Evolutionary conservation across 2,888 invertebrate species (phyloP).

Genomic region (Orthonychiurus folsomi): DNA sequence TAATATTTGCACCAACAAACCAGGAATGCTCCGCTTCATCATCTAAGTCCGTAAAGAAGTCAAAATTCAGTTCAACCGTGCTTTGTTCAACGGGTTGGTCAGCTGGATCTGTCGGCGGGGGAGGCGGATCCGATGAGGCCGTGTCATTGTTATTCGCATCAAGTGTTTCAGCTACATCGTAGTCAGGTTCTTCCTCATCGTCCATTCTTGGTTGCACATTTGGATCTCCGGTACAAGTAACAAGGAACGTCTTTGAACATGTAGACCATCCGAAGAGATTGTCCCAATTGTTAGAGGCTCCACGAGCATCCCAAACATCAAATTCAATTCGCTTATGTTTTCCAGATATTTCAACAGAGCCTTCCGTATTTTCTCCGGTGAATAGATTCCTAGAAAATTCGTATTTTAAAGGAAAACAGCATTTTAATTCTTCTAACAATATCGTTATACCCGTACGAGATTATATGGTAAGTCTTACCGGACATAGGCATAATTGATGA

Average conservation of each 20-base stretch:
- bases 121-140: neutral
- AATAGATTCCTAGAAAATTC: neutral
- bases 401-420: too few relatives aligned
- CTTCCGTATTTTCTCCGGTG: slow-evolving; percentile 6
- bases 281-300: slow-evolving; percentile 11
- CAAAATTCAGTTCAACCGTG: neutral
- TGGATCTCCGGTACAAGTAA: slow-evolving; percentile 3
- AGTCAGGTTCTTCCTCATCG: slow-evolving; percentile 2
- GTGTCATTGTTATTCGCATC: neutral
- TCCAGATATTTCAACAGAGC: neutral
- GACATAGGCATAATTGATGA: slow-evolving; percentile 9
- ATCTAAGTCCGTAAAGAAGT: slow-evolving; percentile 1
- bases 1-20: slow-evolving; percentile 6
- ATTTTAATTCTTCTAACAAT: neutral
- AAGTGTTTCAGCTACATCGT: too few relatives aligned
- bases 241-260: slow-evolving; percentile 7
- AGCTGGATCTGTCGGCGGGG: neutral
- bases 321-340: neutral
- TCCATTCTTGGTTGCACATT: neutral
- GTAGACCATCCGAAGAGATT: slow-evolving; percentile 4
- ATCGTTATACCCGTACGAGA: too few relatives aligned
- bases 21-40: slow-evolving; percentile 3
- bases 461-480: slow-evolving; percentile 4
- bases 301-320: slow-evolving; percentile 6
- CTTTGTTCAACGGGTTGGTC: neutral